Conservation (phyloP, 2,113 vertebrate genomes). For the Zapornia atra region DNA sequence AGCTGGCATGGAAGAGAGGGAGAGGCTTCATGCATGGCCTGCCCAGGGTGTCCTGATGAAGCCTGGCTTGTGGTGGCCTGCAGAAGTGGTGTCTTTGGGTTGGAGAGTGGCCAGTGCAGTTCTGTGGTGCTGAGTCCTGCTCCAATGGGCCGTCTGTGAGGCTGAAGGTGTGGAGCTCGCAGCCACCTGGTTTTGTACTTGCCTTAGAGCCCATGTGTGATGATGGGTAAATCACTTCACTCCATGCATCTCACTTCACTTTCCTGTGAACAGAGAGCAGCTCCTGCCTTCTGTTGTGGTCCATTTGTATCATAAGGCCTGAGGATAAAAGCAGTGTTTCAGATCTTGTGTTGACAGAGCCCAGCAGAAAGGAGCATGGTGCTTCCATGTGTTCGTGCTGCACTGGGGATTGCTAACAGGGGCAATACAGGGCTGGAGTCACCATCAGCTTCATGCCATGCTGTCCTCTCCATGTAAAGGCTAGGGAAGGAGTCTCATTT, state of each 20-base stretch:
- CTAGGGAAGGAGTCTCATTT: background rate
- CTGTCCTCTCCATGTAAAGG: background rate
- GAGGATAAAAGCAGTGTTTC: background rate
- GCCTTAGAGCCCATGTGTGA: background rate
- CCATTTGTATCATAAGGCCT: background rate
- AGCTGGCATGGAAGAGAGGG: background rate
- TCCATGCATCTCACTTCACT: background rate
- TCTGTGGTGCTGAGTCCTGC: fast-evolving
- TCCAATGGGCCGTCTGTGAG: fast-evolving
- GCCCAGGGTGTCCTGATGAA: background rate
- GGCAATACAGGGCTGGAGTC: background rate
- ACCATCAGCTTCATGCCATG: fast-evolving
- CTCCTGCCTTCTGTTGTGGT: background rate
- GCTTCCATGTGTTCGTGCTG: fast-evolving
- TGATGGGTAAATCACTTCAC: background rate
- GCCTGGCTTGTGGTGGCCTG: background rate
- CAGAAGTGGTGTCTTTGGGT: background rate
- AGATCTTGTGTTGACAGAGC: background rate
- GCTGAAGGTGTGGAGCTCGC: background rate
- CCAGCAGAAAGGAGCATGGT: background rate
- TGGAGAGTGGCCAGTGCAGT: background rate
- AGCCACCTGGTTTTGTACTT: background rate
- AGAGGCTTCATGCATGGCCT: background rate
- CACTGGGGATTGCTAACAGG: background rate
- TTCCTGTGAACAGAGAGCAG: background rate